phyloP scores from a whole-genome alignment of 2,113 vertebrate species.

The Leptobrachium leishanense region DNA sequence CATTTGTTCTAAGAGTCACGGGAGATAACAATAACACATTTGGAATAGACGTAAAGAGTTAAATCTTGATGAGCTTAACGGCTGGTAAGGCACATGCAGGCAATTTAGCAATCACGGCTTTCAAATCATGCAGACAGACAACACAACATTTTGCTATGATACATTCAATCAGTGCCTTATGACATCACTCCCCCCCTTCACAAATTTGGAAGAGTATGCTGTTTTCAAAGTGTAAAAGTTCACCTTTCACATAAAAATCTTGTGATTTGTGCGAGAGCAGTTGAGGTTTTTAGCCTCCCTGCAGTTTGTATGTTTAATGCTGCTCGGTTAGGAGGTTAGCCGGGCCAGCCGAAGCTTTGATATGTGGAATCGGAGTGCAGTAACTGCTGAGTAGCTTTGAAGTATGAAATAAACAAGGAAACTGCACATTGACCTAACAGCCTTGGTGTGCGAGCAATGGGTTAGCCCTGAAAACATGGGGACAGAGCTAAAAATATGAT shows the following conservation, averaged over 20 bases:
- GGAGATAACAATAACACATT: no score
- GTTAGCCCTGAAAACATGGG: neutral
- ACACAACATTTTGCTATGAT: no score
- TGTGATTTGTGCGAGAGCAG: conserved; percentile 21
- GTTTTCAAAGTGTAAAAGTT: neutral
- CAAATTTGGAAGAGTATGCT: neutral
- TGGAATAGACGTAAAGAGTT: no score
- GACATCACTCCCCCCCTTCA: neutral
- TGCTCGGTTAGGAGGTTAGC: conserved; percentile 11
- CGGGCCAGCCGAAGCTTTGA: conserved; percentile 27
- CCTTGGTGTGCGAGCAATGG: conserved; percentile 9
- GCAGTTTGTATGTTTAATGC: conserved; percentile 20
- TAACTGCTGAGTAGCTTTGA: conserved; percentile 23
- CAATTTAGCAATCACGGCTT: no score
- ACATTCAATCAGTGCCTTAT: no score
- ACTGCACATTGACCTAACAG: conserved; percentile 12
- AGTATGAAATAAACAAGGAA: conserved; percentile 38
- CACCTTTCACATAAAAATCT: conserved; percentile 2
- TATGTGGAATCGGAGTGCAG: conserved; percentile 33
- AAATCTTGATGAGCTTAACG: no score
- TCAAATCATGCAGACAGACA: no score
- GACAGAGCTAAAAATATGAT: conserved; percentile 21
- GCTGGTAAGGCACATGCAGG: no score
- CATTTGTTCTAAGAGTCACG: no score
- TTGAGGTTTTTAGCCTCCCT: conserved; percentile 8